These are phyloP conservation scores for Parnassius mnemosyne DNA, from an alignment of 2,888 invertebrate genomes.

Conservation along the genomic window DNA sequence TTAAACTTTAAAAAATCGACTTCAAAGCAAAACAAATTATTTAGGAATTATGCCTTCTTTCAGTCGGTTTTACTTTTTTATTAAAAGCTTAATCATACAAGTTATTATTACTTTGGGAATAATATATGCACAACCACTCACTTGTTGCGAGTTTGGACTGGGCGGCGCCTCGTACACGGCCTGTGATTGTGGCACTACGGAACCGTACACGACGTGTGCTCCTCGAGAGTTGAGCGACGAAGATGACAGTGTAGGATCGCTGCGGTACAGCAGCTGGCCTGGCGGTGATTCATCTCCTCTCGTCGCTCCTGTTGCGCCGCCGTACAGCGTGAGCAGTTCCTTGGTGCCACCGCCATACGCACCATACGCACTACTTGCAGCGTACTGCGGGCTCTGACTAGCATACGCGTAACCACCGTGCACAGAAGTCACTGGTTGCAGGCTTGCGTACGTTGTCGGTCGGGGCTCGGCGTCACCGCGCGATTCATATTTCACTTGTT, in stretches of 20 bases:
- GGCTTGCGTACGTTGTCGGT: slow-evolving; percentile 81
- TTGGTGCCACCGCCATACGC: slow-evolving; percentile 37
- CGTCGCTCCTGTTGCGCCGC: slow-evolving; percentile 44
- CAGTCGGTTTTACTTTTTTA: no score
- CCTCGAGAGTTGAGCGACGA: slow-evolving; percentile 78
- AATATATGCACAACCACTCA: slow-evolving; percentile 28
- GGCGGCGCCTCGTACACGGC: slow-evolving; percentile 78
- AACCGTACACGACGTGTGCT: slow-evolving; percentile 73
- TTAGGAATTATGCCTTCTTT: no score
- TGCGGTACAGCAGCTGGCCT: slow-evolving; percentile 81
- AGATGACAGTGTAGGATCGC: slow-evolving; percentile 84
- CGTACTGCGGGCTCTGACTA: slow-evolving; percentile 56
- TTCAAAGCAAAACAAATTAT: no score
- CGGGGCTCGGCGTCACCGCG: slow-evolving; percentile 60
- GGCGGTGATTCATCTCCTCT: slow-evolving; percentile 78
- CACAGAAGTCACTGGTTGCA: slow-evolving; percentile 82
- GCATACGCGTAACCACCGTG: slow-evolving; percentile 63
- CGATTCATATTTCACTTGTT: slow-evolving; percentile 69
- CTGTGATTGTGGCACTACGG: slow-evolving; percentile 67
- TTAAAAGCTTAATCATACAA: no score
- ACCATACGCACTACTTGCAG: slow-evolving; percentile 56
- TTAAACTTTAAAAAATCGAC: no score
- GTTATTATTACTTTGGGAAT: no score
- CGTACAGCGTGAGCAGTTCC: slow-evolving; percentile 29
- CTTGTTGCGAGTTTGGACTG: slow-evolving; percentile 81